Base-by-base conservation (phyloP, 2,888 invertebrate species). In the Dendrolimus houi region DNA sequence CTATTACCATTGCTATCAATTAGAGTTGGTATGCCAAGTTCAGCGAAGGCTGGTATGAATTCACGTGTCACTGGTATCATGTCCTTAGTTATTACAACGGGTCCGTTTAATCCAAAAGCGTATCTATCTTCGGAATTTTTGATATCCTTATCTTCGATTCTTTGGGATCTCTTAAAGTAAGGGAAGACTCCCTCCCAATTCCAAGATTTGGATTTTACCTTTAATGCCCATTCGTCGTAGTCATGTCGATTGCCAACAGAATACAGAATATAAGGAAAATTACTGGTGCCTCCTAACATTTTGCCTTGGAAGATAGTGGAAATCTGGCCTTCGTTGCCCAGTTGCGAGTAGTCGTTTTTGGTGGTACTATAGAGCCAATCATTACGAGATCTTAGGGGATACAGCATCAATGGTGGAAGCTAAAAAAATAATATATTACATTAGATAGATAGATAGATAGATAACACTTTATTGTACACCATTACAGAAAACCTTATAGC, bases 1-100 rank as follows among this genome's bases (percentile, higher is more conserved):
- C 79, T 59, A 66, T 83, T 63, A 0, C 67, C 72, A 57, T 72
- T 75, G 29, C 68, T 62, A 55, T 75, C 66, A 55, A 66, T 52
- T 13, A 81, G 61, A n/a, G 72, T 72, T 14, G 77, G 67, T 58
- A 83, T 73, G 0, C 88, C 89, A 58, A 81, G 63, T 64, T 91
- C 84, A 57, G 66, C 61, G 8, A 83, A 82, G 0, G 80, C 86
- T 58, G 74, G 69, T 59, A 76, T 65, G 57, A 72, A 75, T 1
- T 59, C 60, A 7, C 64, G 41, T 41, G 57, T 64, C 40, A 10
- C 60, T 52, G 41, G 58, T 13, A 53, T 57, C 12, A 59, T 52
- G 41, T 67, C 66, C 59, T 89, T 83, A 29, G 54, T 65, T 54
- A 66, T 54, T 52, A 65, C 64, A 2, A 77, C 17, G 8, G 63